Conservation (phyloP, 2,113 vertebrate species). For the Athene noctua region DNA sequence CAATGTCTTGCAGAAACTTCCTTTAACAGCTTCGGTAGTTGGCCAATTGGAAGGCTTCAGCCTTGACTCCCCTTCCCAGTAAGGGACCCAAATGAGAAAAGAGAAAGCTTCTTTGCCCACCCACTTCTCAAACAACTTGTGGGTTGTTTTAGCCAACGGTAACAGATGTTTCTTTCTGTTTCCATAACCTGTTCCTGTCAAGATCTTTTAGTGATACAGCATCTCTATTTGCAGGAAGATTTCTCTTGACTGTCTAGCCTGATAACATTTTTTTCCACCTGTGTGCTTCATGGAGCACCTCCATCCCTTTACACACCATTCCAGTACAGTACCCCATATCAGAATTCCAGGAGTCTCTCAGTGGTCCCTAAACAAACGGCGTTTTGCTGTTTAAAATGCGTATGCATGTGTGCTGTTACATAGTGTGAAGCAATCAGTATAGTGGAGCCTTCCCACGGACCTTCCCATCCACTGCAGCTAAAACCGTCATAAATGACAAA, state of each 20-base stretch:
- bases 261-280: background rate
- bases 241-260: background rate
- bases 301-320: background rate
- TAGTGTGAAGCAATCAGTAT: background rate
- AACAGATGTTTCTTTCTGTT: background rate
- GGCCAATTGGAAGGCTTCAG: background rate
- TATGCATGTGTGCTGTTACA: rapidly evolving
- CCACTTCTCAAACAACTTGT: background rate
- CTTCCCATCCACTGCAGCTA: background rate
- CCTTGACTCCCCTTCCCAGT: background rate
- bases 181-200: background rate
- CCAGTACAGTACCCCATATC: background rate
- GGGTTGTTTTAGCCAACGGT: background rate
- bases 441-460: background rate
- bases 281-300: background rate
- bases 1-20: background rate
- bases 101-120: background rate
- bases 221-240: background rate
- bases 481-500: background rate
- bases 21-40: background rate
- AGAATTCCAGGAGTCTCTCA: background rate
- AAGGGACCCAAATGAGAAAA: background rate
- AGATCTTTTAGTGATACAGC: background rate
- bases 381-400: background rate
- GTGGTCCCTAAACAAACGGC: background rate